Evolutionary conservation across 2,888 invertebrate species (phyloP), one percentile per base, ranked within the genome.

Genomic region (Drosophila lacicola): DNA sequence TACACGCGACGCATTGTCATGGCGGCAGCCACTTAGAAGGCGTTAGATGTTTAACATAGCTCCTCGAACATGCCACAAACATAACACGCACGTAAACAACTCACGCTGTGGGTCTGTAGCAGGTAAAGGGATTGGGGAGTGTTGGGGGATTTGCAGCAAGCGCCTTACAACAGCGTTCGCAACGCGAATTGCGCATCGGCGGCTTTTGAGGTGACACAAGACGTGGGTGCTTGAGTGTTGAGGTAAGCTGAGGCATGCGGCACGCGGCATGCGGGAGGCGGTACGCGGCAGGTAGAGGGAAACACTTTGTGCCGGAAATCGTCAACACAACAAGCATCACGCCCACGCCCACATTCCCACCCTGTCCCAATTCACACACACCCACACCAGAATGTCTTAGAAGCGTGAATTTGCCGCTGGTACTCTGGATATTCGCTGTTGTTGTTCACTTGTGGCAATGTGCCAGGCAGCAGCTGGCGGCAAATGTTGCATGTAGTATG

Each of bases 141-240:
- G 49, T 17, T 4, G n/a, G 44, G n/a, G 14, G 19, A 44, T 80
- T 46, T 71, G 54, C 36, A 49, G 61, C 64, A 47, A 67, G 60
- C 64, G 63, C 44, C 62, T 74, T 71, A 76, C 62, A 66, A 37
- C 46, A 46, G 47, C 57, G 62, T 66, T 55, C 47, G 67, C 57
- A 71, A 19, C 68, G 67, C 62, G 72, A 82, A 87, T 71, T 87
- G 72, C 82, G 61, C 72, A 81, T 81, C 82, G 62, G 66, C 69
- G 82, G 82, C 84, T 81, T 87, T 87, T 84, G 82, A 87, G 84
- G 82, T 70, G 67, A 78, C 57, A 64, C 69, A 65, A 50, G 55
- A 41, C 41, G 41, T 41, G 21, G 54, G 21, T 55, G 46, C 68
- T 54, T 57, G 71, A 58, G 70, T 56, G 57, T 49, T 61, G 29